Conservation (phyloP, 35 echinoderm and acorn worm species). For the Ptychodera flava region DNA sequence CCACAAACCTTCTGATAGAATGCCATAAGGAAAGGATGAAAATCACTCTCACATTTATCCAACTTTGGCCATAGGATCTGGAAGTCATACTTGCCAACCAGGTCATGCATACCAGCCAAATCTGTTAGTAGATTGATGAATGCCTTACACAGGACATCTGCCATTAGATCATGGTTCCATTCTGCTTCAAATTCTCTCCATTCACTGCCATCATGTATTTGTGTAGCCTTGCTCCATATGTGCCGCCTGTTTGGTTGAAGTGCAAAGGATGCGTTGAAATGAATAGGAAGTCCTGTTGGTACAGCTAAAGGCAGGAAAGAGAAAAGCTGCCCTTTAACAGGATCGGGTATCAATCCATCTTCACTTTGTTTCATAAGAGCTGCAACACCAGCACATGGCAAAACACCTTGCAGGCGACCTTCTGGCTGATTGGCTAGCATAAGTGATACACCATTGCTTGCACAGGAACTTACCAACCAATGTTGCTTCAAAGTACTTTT, state of each 20-base stretch:
- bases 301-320: neutral
- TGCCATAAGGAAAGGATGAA: conserved; percentile 8
- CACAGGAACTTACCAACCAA: neutral
- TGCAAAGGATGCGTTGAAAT: conserved; percentile 46
- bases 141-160: conserved; percentile 32
- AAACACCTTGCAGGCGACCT: neutral
- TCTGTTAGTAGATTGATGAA: conserved; percentile 34
- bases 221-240: conserved; percentile 12
- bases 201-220: neutral
- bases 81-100: conserved; percentile 13
- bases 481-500: neutral
- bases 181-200: conserved; percentile 8
- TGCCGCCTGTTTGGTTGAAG: conserved; percentile 36
- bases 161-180: conserved; percentile 41
- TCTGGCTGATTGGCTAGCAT: neutral
- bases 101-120: neutral
- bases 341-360: neutral
- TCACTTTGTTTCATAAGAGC: neutral
- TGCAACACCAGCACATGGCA: neutral
- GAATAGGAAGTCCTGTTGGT: conserved; percentile 44
- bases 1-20: conserved; percentile 27
- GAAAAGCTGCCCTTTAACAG: neutral
- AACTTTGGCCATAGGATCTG: conserved; percentile 39
- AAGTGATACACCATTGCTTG: neutral
- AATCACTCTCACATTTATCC: conserved; percentile 8